phyloP scores from a whole-genome alignment of 2,888 invertebrate genomes.

The Neelides folsomi region DNA sequence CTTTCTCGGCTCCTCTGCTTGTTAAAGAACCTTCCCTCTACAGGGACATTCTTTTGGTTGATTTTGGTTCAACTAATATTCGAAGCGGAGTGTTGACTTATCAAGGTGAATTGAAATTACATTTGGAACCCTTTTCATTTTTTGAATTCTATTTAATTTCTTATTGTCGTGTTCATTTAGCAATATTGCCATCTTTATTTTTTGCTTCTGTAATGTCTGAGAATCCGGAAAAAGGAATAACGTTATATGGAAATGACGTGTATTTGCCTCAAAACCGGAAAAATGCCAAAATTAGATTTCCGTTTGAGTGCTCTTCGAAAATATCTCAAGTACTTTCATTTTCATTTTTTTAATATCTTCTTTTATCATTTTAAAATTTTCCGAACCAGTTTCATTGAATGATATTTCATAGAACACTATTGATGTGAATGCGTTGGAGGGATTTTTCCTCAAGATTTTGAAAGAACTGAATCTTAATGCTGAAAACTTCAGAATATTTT shows the following conservation, averaged over 20 bases:
- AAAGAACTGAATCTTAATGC: conserved; percentile 41
- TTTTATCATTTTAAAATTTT: too few species aligned
- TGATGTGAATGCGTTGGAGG: conserved; percentile 39
- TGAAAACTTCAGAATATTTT: conserved; percentile 38
- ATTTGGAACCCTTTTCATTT: not conserved
- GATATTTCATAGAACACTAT: conserved; percentile 36
- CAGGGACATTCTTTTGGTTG: conserved; percentile 43
- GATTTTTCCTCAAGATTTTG: conserved; percentile 42
- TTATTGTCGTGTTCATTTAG: conserved; percentile 32
- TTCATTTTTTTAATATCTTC: not conserved
- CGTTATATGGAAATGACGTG: conserved; percentile 40
- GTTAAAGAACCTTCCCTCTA: conserved; percentile 35
- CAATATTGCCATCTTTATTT: conserved; percentile 45
- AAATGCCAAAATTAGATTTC: conserved; percentile 30
- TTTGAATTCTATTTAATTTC: not conserved
- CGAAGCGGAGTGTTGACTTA: conserved; percentile 45
- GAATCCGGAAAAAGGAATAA: conserved; percentile 36
- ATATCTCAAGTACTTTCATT: conserved; percentile 25
- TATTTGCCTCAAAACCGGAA: conserved; percentile 37
- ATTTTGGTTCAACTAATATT: conserved; percentile 45
- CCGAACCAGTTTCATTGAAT: too few species aligned
- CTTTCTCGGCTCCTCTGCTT: conserved; percentile 27
- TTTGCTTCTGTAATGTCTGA: conserved; percentile 44
- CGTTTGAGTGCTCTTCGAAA: conserved; percentile 32
- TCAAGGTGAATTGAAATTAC: conserved; percentile 37